Evolutionary conservation across 2,113 vertebrate species (phyloP).

Genomic region (Sturnus vulgaris): DNA sequence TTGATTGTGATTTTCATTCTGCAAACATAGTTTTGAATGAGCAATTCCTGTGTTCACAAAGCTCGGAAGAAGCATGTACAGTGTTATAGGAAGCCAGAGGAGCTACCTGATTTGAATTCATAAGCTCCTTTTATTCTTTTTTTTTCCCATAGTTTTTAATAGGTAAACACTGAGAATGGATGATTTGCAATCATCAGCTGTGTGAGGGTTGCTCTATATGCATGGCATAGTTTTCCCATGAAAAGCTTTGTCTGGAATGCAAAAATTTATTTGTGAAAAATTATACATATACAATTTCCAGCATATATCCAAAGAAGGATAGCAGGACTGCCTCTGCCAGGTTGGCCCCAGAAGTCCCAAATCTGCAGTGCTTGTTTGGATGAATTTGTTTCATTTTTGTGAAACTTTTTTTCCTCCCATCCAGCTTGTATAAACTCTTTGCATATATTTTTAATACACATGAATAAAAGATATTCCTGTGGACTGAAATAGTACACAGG

Average conservation of each 20-base stretch:
- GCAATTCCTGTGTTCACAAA: neutral
- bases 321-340: neutral
- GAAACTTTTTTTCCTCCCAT: neutral
- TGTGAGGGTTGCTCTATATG: constrained; percentile 7
- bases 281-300: neutral
- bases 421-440: constrained; percentile 54
- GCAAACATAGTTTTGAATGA: neutral
- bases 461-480: constrained; percentile 73
- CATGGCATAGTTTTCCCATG: neutral
- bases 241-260: constrained; percentile 32
- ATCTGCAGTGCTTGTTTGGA: neutral
- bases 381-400: constrained; percentile 46
- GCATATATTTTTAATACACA: constrained; percentile 71
- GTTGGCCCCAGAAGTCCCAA: constrained; percentile 5
- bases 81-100: neutral
- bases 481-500: constrained; percentile 58
- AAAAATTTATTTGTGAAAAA: constrained; percentile 40
- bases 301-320: neutral
- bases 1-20: constrained; percentile 36
- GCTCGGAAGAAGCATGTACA: neutral
- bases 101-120: constrained; percentile 1
- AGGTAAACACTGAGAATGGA: constrained; percentile 1
- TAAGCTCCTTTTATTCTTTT: neutral
- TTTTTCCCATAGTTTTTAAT: neutral
- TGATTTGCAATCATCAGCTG: constrained; percentile 46